phyloP scores from a whole-genome alignment of 2,888 invertebrate genomes.

The Fragum fragum region DNA sequence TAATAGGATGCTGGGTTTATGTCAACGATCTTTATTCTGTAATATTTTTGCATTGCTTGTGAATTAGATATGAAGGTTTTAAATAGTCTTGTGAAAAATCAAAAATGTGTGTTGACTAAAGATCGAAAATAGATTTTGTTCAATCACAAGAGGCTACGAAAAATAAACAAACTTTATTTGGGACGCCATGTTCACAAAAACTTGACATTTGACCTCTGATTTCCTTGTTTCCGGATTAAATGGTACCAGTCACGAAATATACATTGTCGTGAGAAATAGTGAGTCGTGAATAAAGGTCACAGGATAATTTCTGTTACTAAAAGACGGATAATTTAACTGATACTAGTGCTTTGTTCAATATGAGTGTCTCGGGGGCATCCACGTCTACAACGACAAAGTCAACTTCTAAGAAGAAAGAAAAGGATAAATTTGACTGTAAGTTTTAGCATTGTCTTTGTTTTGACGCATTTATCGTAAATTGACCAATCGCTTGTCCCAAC shows the following conservation, averaged over 20 bases:
- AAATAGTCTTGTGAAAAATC: neutral
- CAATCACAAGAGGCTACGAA: neutral
- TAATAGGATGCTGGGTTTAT: too few species aligned
- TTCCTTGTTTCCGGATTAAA: neutral
- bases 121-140: neutral
- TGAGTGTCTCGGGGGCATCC: conserved; percentile 4
- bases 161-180: neutral
- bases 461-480: too few species aligned
- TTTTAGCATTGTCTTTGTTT: neutral
- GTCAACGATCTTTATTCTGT: too few species aligned
- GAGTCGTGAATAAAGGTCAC: neutral
- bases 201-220: conserved; percentile 9
- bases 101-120: neutral
- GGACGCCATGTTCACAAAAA: neutral
- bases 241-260: conserved; percentile 1
- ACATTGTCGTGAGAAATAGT: neutral
- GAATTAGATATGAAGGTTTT: neutral
- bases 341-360: neutral
- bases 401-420: conserved; percentile 32
- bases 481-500: too few species aligned
- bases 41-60: too few species aligned
- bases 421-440: conserved; percentile 59
- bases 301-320: too few species aligned
- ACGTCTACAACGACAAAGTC: conserved; percentile 4
- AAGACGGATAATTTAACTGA: neutral